Base-by-base conservation (phyloP, 2,888 invertebrate species). In the Lasioglossum calceatum region DNA sequence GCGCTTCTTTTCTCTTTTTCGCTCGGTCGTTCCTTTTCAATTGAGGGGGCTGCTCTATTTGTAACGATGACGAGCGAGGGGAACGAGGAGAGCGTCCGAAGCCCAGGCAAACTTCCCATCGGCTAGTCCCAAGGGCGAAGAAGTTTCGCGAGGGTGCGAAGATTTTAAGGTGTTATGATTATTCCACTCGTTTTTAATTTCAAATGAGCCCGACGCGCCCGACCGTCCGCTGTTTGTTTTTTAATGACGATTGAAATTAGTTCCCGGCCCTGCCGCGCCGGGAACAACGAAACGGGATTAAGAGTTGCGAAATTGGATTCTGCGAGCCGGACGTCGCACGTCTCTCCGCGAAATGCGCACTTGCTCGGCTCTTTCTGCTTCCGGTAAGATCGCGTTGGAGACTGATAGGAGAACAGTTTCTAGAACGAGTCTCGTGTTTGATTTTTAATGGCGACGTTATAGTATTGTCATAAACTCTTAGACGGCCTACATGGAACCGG, bases 141-240 rank as follows among this genome's bases (percentile, higher is more conserved):
- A 85, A 84, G 76, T 84, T 84, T 70, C 58, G 79, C 76, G 47
- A 84, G 84, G 84, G 77, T 67, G 76, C 77, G 58, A 84, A 76
- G 73, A 79, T 84, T 84, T 85, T 27, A 73, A 79, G 77, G 42
- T 27, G 67, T 85, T 85, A 85, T 36, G 84, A 85, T 85, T 85
- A 85, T 85, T 85, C 84, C 42, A 42, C 73, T 70, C 67, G 85
- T 84, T 85, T 84, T 85, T 85, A 85, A 85, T 85, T 84, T 84
- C 58, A 80, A 85, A 85, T 77, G 84, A 84, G 73, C 47, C 36
- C 14, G 14, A 44, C n/a, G 47, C n/a, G 64, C 16, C n/a, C 27
- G 10, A 2, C 23, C 36, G 64, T 27, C 19, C 64, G 75, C 73
- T 76, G 76, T 83, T 85, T 83, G 78, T 77, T 85, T 85, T 74